Conservation (phyloP, 2,797 vertebrate species). For the Tragelaphus eurycerus region DNA sequence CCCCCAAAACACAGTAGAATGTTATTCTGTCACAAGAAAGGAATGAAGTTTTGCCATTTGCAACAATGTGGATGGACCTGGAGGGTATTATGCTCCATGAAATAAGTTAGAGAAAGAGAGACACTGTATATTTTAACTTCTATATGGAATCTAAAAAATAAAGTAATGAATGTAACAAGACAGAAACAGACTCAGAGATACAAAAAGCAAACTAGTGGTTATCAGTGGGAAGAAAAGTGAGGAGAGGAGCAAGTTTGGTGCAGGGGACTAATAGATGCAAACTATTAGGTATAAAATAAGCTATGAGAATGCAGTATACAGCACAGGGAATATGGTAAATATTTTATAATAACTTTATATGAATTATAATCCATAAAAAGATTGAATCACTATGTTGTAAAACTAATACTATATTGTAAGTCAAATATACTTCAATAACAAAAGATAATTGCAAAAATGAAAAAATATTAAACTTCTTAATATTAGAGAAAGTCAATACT, state of each 20-base stretch:
- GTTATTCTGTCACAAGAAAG: neutral
- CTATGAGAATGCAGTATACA: neutral
- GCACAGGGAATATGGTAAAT: neutral
- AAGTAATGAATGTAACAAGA: neutral
- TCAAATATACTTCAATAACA: neutral
- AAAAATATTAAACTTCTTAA: neutral
- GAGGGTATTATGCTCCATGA: neutral
- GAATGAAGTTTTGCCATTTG: neutral
- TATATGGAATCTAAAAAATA: neutral
- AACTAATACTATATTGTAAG: neutral
- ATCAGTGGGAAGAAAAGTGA: neutral
- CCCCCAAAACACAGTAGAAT: too few relatives aligned
- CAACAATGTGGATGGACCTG: neutral
- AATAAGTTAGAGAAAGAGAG: neutral
- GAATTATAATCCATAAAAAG: neutral
- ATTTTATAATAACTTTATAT: neutral
- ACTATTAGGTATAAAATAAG: neutral
- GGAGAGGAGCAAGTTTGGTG: fast-evolving
- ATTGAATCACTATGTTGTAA: neutral
- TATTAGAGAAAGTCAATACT: neutral
- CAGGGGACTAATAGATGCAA: neutral
- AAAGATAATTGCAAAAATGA: neutral
- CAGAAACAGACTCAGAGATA: neutral
- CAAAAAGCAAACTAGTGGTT: neutral
- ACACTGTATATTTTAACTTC: neutral